Evolutionary conservation across 2,888 invertebrate species (phyloP).

Genomic region (Acleris holmiana): DNA sequence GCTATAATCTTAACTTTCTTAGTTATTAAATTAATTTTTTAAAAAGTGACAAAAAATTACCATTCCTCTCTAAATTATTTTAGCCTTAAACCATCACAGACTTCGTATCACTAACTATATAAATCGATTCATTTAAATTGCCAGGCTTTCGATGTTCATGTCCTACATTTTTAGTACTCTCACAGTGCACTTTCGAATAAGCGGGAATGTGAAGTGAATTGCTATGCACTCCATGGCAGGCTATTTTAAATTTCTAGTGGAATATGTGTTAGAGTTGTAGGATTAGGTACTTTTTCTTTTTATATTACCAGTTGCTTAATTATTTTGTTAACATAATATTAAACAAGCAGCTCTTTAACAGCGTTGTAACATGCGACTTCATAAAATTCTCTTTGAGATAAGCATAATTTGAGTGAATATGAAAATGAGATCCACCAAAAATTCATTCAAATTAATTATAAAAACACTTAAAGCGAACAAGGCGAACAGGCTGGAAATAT

Average conservation of each 20-base stretch:
- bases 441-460: neutral
- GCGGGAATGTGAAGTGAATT: constrained; percentile 11
- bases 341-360: too few relatives aligned
- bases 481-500: constrained; percentile 44
- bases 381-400: too few relatives aligned
- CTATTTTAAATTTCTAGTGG: constrained; percentile 29
- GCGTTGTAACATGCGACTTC: too few relatives aligned
- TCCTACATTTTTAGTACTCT: constrained; percentile 25
- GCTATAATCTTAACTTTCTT: too few relatives aligned
- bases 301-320: neutral
- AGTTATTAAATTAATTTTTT: too few relatives aligned
- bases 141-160: neutral
- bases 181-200: constrained; percentile 19
- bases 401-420: too few relatives aligned
- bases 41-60: too few relatives aligned
- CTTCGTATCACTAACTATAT: neutral
- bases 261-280: neutral
- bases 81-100: too few relatives aligned
- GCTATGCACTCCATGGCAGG: constrained; percentile 19
- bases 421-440: too few relatives aligned
- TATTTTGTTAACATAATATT: neutral
- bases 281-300: neutral
- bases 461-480: neutral
- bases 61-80: too few relatives aligned
- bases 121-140: neutral